Evolutionary conservation across 2,888 invertebrate species (phyloP), one percentile per base, ranked within the genome.

Genomic region (Philereme vetulata): DNA sequence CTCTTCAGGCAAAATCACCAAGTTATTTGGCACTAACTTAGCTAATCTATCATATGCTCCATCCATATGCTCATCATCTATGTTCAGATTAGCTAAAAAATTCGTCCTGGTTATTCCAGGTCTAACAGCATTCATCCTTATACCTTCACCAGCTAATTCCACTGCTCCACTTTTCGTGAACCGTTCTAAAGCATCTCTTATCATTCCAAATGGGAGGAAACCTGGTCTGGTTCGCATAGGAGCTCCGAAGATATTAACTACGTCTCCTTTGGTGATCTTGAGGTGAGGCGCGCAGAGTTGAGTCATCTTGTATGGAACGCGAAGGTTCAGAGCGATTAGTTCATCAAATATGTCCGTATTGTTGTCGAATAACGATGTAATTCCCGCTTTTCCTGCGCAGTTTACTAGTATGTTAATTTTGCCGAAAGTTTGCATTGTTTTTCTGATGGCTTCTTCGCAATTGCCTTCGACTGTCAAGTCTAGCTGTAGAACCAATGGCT

Each of bases 51-150:
- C 76, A 51, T 85, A 86, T 0, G 77, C 70, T 0, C 65, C 59
- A 42, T 80, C 81, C 74, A 81, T 75, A 34, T 66, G 66, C 1
- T 81, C 82, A 10, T 76, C 81, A 11, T 74, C 78, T 0, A 86
- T 70, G 55, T 86, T 85, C 50, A 86, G 60, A 64, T 86, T 86
- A 0, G 78, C 65, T 9, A 86, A 49, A 21, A 84, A 76, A 61
- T 88, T 86, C 0, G 86, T 88, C 51, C 85, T 75, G 0, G 81
- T 84, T 7, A 85, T 70, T 0, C 86, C 87, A 1, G 87, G 84
- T 32, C 85, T 68, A 0, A 88, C 86, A 1, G 85, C 85, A 46
- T 86, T 88, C 79, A 88, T 85, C 51, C 84, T 74, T 0, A 87
- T 75, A 0, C 85, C 86, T 57, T 83, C 85, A 0, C 75, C 69